Percentiles rank a stretch among this genome's conserved stretches.
Conservation (phyloP, 2,888 invertebrate species). For the Empis stercorea region DNA sequence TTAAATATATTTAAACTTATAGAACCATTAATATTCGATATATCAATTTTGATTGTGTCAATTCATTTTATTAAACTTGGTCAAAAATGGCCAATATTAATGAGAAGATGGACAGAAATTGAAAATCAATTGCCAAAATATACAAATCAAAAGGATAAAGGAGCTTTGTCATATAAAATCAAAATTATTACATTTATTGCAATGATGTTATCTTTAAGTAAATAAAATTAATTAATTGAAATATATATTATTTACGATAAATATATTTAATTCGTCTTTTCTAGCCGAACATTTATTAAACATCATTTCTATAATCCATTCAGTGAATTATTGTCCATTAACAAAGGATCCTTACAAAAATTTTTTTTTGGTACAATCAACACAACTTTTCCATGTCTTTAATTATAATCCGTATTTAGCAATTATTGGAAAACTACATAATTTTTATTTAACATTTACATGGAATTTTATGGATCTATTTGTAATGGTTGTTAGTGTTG, state of each 20-base stretch:
- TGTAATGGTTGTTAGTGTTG: slow-evolving; percentile 58
- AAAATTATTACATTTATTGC: slow-evolving; percentile 36
- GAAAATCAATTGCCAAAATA: slow-evolving; percentile 35
- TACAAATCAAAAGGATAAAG: slow-evolving; percentile 24
- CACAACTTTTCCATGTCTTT: slow-evolving; percentile 23
- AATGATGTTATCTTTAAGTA: slow-evolving; percentile 38
- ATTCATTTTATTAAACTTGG: slow-evolving; percentile 37
- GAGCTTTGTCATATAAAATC: slow-evolving; percentile 30
- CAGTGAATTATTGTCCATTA: slow-evolving; percentile 23
- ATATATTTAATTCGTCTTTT: not conserved
- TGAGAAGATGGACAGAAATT: slow-evolving; percentile 37
- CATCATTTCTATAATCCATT: slow-evolving; percentile 23
- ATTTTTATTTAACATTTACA: slow-evolving; percentile 48
- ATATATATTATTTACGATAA: not conserved
- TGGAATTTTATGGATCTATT: slow-evolving; percentile 66
- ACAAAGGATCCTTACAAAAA: slow-evolving; percentile 26
- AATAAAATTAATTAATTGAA: slow-evolving; percentile 12
- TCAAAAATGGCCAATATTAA: slow-evolving; percentile 40
- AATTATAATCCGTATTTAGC: slow-evolving; percentile 22
- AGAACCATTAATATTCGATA: slow-evolving; percentile 30
- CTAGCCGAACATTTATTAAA: slow-evolving; percentile 30
- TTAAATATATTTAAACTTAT: not conserved
- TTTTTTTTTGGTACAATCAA: slow-evolving; percentile 22
- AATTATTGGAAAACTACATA: slow-evolving; percentile 31
- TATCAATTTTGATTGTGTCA: slow-evolving; percentile 21